These are phyloP conservation scores for Gymnocheta viridis DNA, from an alignment of 2,888 invertebrate species.

Conservation along the genomic window DNA sequence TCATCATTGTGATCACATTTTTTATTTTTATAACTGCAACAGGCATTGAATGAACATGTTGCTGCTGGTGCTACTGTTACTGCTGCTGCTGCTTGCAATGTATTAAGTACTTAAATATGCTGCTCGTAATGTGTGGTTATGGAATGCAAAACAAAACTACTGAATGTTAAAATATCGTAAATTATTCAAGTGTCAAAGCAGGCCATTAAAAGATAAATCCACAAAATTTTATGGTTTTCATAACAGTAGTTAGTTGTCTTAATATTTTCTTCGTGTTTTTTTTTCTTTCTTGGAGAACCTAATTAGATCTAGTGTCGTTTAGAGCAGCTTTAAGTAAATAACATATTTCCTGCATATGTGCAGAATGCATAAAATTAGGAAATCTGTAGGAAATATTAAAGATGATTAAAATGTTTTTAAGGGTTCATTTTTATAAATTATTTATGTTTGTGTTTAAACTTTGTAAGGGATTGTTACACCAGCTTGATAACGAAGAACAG, in stretches of 20 bases:
- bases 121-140: slow-evolving; percentile 53
- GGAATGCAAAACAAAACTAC: slow-evolving; percentile 64
- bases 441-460: not conserved
- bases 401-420: slow-evolving; percentile 32
- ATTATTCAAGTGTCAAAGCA: slow-evolving; percentile 80
- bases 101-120: slow-evolving; percentile 59
- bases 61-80: not conserved
- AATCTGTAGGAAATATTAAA: slow-evolving; percentile 33
- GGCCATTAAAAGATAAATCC: slow-evolving; percentile 64
- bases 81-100: slow-evolving; percentile 19
- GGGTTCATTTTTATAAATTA: slow-evolving; percentile 38
- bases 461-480: not conserved
- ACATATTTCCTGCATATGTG: slow-evolving; percentile 63
- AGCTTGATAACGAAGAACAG: too few relatives aligned
- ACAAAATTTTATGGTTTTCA: slow-evolving; percentile 70
- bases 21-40: slow-evolving; percentile 14
- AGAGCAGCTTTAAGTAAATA: slow-evolving; percentile 20
- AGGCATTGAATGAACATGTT: slow-evolving; percentile 9
- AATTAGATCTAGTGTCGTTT: slow-evolving; percentile 25
- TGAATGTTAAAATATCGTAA: slow-evolving; percentile 81
- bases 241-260: slow-evolving; percentile 48
- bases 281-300: not conserved
- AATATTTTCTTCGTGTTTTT: slow-evolving; percentile 16
- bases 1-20: slow-evolving; percentile 54
- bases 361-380: slow-evolving; percentile 14